A percentile compares a stretch with the other conserved stretches of the same genome.
Conservation (phyloP, 2,888 invertebrate genomes). For the Coecobrya sp. region DNA sequence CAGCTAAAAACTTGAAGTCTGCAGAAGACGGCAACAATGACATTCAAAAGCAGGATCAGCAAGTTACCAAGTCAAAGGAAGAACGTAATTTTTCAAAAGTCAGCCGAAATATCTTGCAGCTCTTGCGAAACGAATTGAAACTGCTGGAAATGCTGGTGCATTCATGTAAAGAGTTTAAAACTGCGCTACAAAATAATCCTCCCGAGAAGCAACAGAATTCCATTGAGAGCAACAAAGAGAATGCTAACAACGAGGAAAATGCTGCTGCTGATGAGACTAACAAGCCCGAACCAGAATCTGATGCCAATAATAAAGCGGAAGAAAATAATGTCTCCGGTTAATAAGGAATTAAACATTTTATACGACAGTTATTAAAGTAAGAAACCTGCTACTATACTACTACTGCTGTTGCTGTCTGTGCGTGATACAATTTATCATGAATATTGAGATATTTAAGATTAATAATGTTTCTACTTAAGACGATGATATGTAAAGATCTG, state of each 20-base stretch:
- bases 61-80: not conserved
- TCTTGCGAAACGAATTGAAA: slow-evolving; percentile 84
- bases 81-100: slow-evolving; percentile 62
- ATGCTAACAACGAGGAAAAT: too few relatives aligned
- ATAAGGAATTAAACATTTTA: slow-evolving; percentile 4
- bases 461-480: slow-evolving; percentile 13
- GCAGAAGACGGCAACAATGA: not conserved
- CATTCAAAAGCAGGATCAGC: slow-evolving; percentile 4
- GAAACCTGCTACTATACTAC: not conserved
- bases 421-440: slow-evolving; percentile 13
- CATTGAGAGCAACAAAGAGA: not conserved
- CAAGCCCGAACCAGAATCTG: not conserved
- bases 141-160: slow-evolving; percentile 83
- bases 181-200: slow-evolving; percentile 41
- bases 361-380: too few relatives aligned
- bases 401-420: slow-evolving; percentile 44
- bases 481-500: slow-evolving; percentile 3
- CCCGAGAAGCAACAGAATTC: not conserved
- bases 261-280: not conserved
- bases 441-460: not conserved
- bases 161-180: slow-evolving; percentile 78
- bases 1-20: slow-evolving; percentile 20
- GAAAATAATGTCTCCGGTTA: slow-evolving; percentile 20
- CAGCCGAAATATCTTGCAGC: slow-evolving; percentile 82
- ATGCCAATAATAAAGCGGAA: not conserved